These are phyloP conservation scores for Phengaris alcon DNA, from an alignment of 2,888 invertebrate genomes.

Conservation along the genomic window DNA sequence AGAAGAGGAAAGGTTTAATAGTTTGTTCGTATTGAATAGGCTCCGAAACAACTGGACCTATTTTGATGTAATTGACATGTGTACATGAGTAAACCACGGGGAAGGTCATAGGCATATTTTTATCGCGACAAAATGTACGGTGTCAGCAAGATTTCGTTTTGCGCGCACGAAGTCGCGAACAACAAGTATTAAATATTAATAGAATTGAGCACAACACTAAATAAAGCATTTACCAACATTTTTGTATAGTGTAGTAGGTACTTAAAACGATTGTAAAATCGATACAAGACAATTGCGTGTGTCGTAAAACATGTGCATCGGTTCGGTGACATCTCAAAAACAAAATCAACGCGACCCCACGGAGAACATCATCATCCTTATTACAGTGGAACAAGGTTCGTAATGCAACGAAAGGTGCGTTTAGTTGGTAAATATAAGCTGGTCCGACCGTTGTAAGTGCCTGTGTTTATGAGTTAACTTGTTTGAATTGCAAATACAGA, in stretches of 20 bases:
- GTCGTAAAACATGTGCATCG: constrained; percentile 26
- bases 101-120: too few species aligned
- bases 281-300: constrained; percentile 19
- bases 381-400: neutral
- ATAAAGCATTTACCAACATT: constrained; percentile 11
- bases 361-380: neutral
- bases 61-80: too few species aligned
- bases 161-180: too few species aligned
- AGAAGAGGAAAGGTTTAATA: too few species aligned
- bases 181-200: too few species aligned
- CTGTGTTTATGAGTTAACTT: constrained; percentile 41
- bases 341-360: neutral
- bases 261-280: constrained; percentile 23
- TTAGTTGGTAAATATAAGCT: neutral
- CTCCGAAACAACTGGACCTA: too few species aligned
- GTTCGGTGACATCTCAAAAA: constrained; percentile 25
- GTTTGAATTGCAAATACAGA: constrained; percentile 55
- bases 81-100: too few species aligned
- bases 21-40: too few species aligned
- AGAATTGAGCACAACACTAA: neutral
- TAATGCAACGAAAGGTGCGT: neutral
- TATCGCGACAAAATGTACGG: too few species aligned
- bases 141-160: too few species aligned
- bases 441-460: constrained; percentile 35
- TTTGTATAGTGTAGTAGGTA: neutral